Base-by-base conservation (phyloP, 2,113 vertebrate species). In the Peucedramus taeniatus region DNA sequence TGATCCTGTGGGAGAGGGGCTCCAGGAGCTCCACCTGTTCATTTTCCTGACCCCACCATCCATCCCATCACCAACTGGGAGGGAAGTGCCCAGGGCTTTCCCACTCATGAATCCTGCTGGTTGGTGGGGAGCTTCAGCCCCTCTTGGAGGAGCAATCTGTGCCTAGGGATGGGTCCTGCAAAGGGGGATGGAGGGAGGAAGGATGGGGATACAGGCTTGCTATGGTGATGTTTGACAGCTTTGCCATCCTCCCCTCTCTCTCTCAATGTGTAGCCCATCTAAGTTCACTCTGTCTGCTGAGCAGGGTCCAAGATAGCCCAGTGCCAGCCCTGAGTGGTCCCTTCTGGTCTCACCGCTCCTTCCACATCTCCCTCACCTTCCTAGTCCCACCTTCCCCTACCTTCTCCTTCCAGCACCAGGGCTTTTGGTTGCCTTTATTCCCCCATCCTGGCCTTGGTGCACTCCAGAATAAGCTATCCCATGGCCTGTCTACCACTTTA, bases 1-100 rank as follows among this genome's bases (percentile, higher is more conserved):
- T 2, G 2, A 81, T 91, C 54, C 54, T 76, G 75, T 1, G 9
- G 63, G 71, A 94, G 68, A 70, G 39, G 63, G 88, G 50, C 76
- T 94, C 39, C 86, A 78, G 89, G 89, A 94, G 61, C 80, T 93
- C 75, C 72, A 64, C 26, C 23, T 47, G 7, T 68, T 91, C 57
- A 56, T 85, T n/a, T 83, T 81, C 15, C 68, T 88, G 76, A 92
- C 27, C 63, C 27, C 40, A 70, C 30, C 45, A 37, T 76, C 53
- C 10, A 4, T 60, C 57, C 30, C 30, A 82, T 33, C 24, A 30
- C 56, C 31, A 72, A 11, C 40, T 42, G n/a, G 53, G 45, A 59
- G 31, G 15, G 47, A 27, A 27, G 23, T 75, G 8, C 54, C 35
- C 21, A 31, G 42, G 53, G 51, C 35, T 90, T 89, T 93, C 35